Base-by-base conservation (phyloP, 2,797 vertebrate genomes). In the Mallotus villosus region DNA sequence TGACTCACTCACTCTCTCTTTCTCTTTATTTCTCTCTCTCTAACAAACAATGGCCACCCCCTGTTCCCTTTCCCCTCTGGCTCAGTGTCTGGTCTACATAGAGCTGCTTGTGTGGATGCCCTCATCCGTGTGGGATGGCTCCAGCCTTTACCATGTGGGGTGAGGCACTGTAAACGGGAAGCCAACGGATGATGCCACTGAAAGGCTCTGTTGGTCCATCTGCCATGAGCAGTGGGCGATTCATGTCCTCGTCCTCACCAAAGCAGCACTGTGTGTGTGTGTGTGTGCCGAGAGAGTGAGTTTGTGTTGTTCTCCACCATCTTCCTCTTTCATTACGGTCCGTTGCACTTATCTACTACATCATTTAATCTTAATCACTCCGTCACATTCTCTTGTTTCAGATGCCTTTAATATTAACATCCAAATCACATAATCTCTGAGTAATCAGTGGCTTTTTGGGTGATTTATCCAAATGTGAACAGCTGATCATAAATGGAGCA, bases 351-450 rank as follows among this genome's bases (percentile, higher is more conserved):
- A 63, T 81, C 63, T 41, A 70, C 79, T 68, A 62, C 59, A 76
- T 67, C 65, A 73, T 80, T 78, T 86, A 83, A 87, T 84, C 74
- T 80, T n/a, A 9, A 34, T 76, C 75, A 78, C 79, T 79, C 79
- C 71, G 34, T 67, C 72, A 78, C 72, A 76, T 73, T 62, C 78
- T 81, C 84, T 81, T 74, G 67, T 73, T 58, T 53, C 34, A 68
- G 82, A 55, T 77, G 86, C 78, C 81, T 88, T 85, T 88, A 68
- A 67, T 88, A 82, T 87, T 87, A 89, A 85, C 73, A 66, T 88
- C 85, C 81, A 84, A 86, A 92, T 92, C 86, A 89, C 86, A 83
- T 92, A 91, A 91, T 91, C 90, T 90, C 86, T 81, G 70, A 88
- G 89, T 91, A 90, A 91, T 90, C 89, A 75, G 87, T 82, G 86